A percentile compares a stretch with the other conserved stretches of the same genome.
Conservation (phyloP, 2,888 invertebrate species). For the Tolmerus cingulatus region DNA sequence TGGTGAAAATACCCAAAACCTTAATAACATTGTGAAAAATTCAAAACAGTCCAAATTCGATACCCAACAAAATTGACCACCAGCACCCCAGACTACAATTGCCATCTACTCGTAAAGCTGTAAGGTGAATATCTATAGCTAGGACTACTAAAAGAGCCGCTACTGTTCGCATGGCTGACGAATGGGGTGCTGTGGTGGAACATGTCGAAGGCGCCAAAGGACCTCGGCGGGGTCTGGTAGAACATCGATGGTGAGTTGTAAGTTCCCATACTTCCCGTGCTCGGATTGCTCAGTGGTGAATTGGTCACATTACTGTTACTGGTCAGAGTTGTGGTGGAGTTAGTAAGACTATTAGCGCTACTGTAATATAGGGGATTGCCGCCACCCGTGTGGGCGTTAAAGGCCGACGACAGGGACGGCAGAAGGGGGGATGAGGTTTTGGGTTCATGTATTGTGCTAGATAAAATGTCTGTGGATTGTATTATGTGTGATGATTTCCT, state of each 20-base stretch:
- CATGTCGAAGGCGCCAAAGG: slow-evolving; percentile 60
- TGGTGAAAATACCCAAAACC: background rate
- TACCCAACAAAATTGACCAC: background rate
- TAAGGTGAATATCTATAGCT: slow-evolving; percentile 63
- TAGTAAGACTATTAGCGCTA: slow-evolving; percentile 18
- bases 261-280: slow-evolving; percentile 54
- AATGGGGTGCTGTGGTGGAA: slow-evolving; percentile 64
- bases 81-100: slow-evolving; percentile 54
- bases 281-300: slow-evolving; percentile 57
- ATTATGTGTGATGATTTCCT: slow-evolving; percentile 28
- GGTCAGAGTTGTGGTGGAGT: background rate
- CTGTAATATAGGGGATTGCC: slow-evolving; percentile 43
- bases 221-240: slow-evolving; percentile 62
- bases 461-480: slow-evolving; percentile 28
- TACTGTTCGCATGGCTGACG: slow-evolving; percentile 59
- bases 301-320: slow-evolving; percentile 54
- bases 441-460: background rate
- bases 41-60: background rate
- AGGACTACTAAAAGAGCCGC: slow-evolving; percentile 61
- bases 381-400: slow-evolving; percentile 1
- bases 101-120: slow-evolving; percentile 62
- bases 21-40: background rate
- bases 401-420: slow-evolving; percentile 6
- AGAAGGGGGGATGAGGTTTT: background rate
- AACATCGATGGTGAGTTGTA: slow-evolving; percentile 58